phyloP scores from a whole-genome alignment of 1,140 invertebrate species.

The Pseudomyrmex cubaensis region DNA sequence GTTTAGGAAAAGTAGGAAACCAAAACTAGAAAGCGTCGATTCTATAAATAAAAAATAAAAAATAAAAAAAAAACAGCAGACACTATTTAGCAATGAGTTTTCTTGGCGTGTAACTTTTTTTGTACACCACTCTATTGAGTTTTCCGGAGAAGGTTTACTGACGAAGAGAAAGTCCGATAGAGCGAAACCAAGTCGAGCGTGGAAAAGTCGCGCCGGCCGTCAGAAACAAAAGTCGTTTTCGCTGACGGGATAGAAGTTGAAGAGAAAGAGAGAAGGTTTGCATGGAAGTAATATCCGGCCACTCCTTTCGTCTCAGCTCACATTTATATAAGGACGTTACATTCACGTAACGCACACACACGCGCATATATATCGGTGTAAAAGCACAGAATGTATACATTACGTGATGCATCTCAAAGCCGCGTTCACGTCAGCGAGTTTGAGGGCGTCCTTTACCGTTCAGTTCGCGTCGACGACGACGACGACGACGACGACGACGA shows the following conservation, averaged over 20 bases:
- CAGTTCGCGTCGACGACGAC: slow-evolving; percentile 17
- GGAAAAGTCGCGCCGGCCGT: slow-evolving; percentile 46
- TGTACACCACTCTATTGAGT: neutral
- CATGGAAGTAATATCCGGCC: slow-evolving; percentile 68
- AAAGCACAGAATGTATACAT: slow-evolving; percentile 20
- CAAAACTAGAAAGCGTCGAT: slow-evolving; percentile 18
- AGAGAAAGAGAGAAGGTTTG: slow-evolving; percentile 33
- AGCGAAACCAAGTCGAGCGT: slow-evolving; percentile 55
- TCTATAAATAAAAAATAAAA: slow-evolving; percentile 11
- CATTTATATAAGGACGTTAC: slow-evolving; percentile 58
- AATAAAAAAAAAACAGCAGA: no score
- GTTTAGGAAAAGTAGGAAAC: slow-evolving; percentile 17
- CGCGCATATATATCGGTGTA: neutral
- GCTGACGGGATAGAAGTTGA: slow-evolving; percentile 10
- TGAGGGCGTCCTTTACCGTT: slow-evolving; percentile 45
- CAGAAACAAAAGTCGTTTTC: slow-evolving; percentile 67
- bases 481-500: slow-evolving; percentile 23
- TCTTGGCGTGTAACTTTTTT: neutral
- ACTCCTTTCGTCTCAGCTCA: slow-evolving; percentile 38
- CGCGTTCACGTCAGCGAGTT: slow-evolving; percentile 51
- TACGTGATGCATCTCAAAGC: slow-evolving; percentile 52
- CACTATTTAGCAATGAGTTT: neutral
- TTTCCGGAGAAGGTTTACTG: slow-evolving; percentile 3
- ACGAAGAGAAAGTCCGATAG: slow-evolving; percentile 43
- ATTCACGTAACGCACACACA: slow-evolving; percentile 11